Base-by-base conservation (phyloP, 1,140 invertebrate genomes). In the Solenopsis fugax region DNA sequence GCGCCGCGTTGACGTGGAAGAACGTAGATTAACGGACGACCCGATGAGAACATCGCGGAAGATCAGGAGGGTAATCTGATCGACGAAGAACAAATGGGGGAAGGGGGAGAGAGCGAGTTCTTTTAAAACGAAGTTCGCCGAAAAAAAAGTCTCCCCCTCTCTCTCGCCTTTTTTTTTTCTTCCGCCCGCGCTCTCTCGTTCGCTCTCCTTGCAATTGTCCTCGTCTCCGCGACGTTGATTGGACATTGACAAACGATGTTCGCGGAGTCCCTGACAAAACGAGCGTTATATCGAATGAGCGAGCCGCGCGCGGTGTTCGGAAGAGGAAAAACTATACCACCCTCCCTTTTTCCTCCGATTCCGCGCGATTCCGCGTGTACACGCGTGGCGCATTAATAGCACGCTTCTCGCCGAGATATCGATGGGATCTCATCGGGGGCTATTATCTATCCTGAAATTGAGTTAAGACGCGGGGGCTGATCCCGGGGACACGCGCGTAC, bases 181-280 rank as follows among this genome's bases (percentile, higher is more conserved):
- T 50, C 34, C 56, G 69, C 73, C 58, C 50, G 16, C 67, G 45
- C 54, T 34, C 72, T 29, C 48, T 29, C 65, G 67, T 58, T 21
- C 21, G 34, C 21, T 29, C 18, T 45, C 65, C 67, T 73, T 48
- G 50, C 60, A 86, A 50, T 45, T n/a, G 50, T 69, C 64, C 64
- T 54, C 60, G 48, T 65, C 21, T 65, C 21, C 75, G 56, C 81
- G 92, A 92, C 91, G 88, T 92, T 94, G 92, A 94, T 94, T 93
- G 91, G 93, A 93, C 93, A 89, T 93, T 94, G 93, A 94, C 91
- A 93, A 93, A 94, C 91, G 92, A 93, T 89, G 88, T 82, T 67
- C 89, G 88, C 62, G 78, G 76, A 82, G 76, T 86, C 81, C 41
- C 86, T 75, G 92, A 93, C 93, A 93, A 93, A 94, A 93, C 89